Percentiles rank a stretch among this genome's conserved stretches.
Evolutionary conservation across 2,888 invertebrate species (phyloP).

Genomic region (Scelioninae gen. 1): DNA sequence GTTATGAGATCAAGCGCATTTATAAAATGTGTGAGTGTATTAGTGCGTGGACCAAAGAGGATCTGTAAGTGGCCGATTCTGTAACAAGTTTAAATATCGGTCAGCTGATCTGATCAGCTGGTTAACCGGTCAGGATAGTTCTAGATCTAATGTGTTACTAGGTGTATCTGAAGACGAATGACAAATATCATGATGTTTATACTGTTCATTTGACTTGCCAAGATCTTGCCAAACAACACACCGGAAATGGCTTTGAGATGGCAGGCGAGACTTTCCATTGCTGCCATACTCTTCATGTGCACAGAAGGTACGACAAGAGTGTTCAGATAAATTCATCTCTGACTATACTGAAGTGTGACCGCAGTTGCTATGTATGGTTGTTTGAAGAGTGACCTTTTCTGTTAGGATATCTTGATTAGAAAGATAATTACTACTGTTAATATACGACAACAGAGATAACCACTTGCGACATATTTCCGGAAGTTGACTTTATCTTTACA

Average conservation of each 20-base stretch:
- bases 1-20: conserved; percentile 8
- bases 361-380: too few relatives aligned
- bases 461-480: background rate
- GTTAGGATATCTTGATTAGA: background rate
- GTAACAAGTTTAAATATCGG: background rate
- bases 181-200: too few relatives aligned
- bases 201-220: too few relatives aligned
- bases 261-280: conserved; percentile 83
- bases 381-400: background rate
- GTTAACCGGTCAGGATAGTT: too few relatives aligned
- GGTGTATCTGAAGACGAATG: too few relatives aligned
- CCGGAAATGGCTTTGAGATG: conserved; percentile 84
- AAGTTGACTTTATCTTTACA: background rate
- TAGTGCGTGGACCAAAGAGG: conserved; percentile 21
- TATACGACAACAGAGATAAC: background rate
- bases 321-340: too few relatives aligned
- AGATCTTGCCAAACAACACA: conserved; percentile 71
- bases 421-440: conserved; percentile 2
- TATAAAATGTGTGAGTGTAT: conserved; percentile 46
- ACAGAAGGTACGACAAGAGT: conserved; percentile 80
- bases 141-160: too few relatives aligned
- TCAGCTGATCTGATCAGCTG: conserved; percentile 5
- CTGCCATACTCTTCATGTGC: conserved; percentile 83
- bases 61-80: conserved; percentile 14
- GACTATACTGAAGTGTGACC: too few relatives aligned